Base-by-base conservation (phyloP, 2,113 vertebrate species). In the Pomatostomus ruficeps region DNA sequence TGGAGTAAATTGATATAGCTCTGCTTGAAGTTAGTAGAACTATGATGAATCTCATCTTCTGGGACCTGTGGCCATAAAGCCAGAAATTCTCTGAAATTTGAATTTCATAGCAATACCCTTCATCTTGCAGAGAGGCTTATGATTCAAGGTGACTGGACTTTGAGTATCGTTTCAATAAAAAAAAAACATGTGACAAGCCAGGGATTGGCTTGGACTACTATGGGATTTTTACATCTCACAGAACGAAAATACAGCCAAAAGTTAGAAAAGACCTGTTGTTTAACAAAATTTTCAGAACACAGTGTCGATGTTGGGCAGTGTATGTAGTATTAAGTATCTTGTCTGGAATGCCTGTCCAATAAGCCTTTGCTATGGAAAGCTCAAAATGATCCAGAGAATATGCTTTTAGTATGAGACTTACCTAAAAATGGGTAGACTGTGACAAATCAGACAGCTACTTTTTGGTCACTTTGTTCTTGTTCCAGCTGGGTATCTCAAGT, bases 261-360 rank as follows among this genome's bases (percentile, higher is more conserved):
- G 10, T 63, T 83, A 40, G 28, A 57, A 43, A 54, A 51, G 11
- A 59, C 10, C 10, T 51, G 8, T 35, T 48, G 25, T 43, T 65
- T n/a, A 74, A 81, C 16, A 74, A 33, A 36, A 6, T 9, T 48
- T 67, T 55, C 35, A 81, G 46, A 46, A 61, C 6, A 18, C 0
- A 0, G 3, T 55, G 45, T 43, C 6, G 2, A 19, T 73, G 14
- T 23, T 35, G 31, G 73, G 22, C 7, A 6, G 31, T 0, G 0
- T 48, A 14, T 65, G 25, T 72, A 66, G 36, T 22, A 66, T 45
- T 36, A 51, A 51, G 20, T 70, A 33, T 42, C 23, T 73, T 52
- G 4, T 31, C 40, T 86, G 57, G 58, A 81, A 29, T 75, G 17
- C n/a, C 20, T 76, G 25, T 33, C 43, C 10, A 67, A 75, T 40